Conservation (phyloP, 2,113 vertebrate genomes). For the Corythornis vintsioides region DNA sequence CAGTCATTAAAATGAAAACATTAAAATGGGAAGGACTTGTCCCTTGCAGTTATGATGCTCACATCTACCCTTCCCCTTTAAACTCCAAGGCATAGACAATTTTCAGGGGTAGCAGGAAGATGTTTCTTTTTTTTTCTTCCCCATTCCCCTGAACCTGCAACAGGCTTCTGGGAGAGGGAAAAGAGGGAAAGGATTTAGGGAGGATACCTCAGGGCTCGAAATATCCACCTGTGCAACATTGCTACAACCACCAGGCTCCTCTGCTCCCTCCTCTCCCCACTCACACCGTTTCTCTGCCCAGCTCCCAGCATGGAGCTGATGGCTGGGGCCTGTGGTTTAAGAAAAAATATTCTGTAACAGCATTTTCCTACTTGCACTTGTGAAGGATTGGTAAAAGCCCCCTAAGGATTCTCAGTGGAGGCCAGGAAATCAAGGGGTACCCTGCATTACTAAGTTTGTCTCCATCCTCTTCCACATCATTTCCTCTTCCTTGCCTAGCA, state of each 20-base stretch:
- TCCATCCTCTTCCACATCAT: not conserved
- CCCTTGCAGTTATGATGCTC: not conserved
- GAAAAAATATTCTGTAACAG: not conserved
- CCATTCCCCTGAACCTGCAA: not conserved
- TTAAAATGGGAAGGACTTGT: not conserved
- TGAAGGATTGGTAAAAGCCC: not conserved
- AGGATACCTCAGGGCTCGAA: constrained; percentile 33
- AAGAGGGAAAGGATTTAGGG: not conserved
- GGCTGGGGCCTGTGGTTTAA: not conserved
- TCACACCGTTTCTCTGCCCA: not conserved
- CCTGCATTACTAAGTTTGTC: not conserved
- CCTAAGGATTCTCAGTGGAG: not conserved
- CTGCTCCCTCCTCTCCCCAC: not conserved
- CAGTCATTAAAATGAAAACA: not conserved
- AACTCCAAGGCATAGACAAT: not conserved
- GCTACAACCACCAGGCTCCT: not conserved
- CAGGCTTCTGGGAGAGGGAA: not conserved
- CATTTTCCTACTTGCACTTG: not conserved
- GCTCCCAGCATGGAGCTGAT: not conserved
- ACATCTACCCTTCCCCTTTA: not conserved
- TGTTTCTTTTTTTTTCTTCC: not conserved
- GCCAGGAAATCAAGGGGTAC: not conserved
- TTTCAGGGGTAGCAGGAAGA: not conserved
- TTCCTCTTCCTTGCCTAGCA: not conserved
- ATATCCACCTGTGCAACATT: constrained; percentile 12